Evolutionary conservation across 1,140 invertebrate species (phyloP).

Genomic region (Microvelia longipes): DNA sequence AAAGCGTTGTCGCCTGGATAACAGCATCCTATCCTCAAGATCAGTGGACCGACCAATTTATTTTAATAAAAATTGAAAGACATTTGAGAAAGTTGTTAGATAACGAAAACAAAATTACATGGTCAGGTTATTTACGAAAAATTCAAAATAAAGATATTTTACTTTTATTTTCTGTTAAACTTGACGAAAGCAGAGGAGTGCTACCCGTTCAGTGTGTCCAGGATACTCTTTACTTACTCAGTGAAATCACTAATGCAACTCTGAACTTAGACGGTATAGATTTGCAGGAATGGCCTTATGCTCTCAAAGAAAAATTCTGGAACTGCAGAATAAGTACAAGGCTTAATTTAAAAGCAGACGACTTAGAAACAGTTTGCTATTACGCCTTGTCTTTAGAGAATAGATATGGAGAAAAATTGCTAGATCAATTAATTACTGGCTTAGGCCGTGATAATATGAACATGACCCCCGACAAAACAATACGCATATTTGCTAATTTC

Average conservation of each 20-base stretch:
- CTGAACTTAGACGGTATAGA: not conserved
- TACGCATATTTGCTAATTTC: not conserved
- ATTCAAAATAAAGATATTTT: not conserved
- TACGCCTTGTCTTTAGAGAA: not conserved
- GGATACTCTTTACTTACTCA: not conserved
- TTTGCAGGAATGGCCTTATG: not conserved
- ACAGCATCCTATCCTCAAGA: not conserved
- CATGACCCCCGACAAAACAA: not conserved
- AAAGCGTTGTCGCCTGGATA: not conserved
- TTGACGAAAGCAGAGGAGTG: not conserved
- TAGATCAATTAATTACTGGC: not conserved
- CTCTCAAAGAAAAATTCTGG: not conserved
- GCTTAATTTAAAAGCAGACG: not conserved
- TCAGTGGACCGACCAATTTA: not conserved
- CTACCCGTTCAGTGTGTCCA: not conserved
- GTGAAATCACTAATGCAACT: not conserved
- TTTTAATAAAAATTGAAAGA: not conserved
- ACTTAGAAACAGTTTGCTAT: not conserved
- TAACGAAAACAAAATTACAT: not conserved
- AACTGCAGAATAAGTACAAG: not conserved
- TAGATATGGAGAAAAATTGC: not conserved
- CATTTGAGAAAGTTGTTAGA: not conserved
- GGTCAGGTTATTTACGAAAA: not conserved
- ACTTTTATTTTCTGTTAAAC: not conserved
- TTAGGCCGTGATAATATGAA: not conserved